Conservation (phyloP, 1,140 invertebrate genomes). For the Telenomus remus region DNA sequence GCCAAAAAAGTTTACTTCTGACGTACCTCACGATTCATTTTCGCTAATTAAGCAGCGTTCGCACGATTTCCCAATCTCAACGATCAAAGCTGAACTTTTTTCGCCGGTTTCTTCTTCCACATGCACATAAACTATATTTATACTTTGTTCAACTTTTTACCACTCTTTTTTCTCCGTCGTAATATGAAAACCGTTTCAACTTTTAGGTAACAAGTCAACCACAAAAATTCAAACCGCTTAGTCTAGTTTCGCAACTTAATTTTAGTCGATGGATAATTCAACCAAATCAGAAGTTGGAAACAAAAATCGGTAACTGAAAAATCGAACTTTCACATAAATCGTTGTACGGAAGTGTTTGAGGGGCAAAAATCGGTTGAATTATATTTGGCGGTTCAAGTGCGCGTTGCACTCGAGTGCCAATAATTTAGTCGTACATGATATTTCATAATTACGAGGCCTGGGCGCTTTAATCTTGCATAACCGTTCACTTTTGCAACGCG, state of each 20-base stretch:
- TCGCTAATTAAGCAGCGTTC: constrained; percentile 48
- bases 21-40: constrained; percentile 15
- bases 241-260: too few relatives aligned
- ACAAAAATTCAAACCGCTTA: too few relatives aligned
- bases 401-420: constrained; percentile 4
- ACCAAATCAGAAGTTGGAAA: too few relatives aligned
- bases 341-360: neutral
- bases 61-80: constrained; percentile 43
- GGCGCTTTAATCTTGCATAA: constrained; percentile 41
- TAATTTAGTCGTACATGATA: constrained; percentile 45
- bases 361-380: neutral
- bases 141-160: constrained; percentile 6
- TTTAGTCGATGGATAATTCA: too few relatives aligned
- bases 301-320: too few relatives aligned
- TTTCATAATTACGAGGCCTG: constrained; percentile 43
- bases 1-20: constrained; percentile 31
- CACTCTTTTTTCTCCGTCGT: too few relatives aligned
- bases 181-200: too few relatives aligned
- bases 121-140: constrained; percentile 33
- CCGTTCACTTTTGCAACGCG: constrained; percentile 16
- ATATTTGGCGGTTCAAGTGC: neutral
- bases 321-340: constrained; percentile 6
- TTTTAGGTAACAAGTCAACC: too few relatives aligned
- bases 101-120: constrained; percentile 27
- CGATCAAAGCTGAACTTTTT: constrained; percentile 45